Conservation (phyloP, 2,113 vertebrate species). For the Leuciscus idus region DNA sequence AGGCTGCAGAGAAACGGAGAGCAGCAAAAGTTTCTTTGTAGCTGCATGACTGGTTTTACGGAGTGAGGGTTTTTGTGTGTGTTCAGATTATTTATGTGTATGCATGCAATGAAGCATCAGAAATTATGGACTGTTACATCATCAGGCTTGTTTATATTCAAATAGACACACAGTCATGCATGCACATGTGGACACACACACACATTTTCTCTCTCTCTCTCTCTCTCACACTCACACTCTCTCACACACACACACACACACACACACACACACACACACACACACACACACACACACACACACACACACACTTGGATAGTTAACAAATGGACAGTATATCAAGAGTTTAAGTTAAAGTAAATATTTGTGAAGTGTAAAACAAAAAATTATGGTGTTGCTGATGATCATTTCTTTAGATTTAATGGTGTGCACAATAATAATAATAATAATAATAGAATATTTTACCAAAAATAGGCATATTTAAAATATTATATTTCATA, state of each 20-base stretch:
- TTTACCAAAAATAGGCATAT: neutral
- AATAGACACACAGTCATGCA: constrained; percentile 7
- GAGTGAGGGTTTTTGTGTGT: neutral
- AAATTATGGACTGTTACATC: constrained; percentile 39
- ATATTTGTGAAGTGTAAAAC: neutral
- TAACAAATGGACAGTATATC: neutral
- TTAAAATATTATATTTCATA: neutral
- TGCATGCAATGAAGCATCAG: neutral
- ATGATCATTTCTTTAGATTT: neutral
- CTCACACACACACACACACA: neutral
- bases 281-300: constrained; percentile 26
- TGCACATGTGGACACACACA: constrained; percentile 15
- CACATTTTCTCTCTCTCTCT: no score
- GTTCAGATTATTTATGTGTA: neutral
- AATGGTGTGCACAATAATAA: neutral
- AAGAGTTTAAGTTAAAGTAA: neutral
- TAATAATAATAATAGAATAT: neutral
- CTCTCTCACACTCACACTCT: no score
- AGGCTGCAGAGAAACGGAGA: neutral
- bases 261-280: no score
- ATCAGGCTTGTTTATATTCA: constrained; percentile 53
- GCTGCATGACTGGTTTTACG: constrained; percentile 34
- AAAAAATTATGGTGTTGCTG: neutral
- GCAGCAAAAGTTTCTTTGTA: constrained; percentile 10
- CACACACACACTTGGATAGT: neutral